These are phyloP conservation scores for Linurgus olivaceus DNA, from an alignment of 2,797 vertebrate genomes.

Conservation along the genomic window DNA sequence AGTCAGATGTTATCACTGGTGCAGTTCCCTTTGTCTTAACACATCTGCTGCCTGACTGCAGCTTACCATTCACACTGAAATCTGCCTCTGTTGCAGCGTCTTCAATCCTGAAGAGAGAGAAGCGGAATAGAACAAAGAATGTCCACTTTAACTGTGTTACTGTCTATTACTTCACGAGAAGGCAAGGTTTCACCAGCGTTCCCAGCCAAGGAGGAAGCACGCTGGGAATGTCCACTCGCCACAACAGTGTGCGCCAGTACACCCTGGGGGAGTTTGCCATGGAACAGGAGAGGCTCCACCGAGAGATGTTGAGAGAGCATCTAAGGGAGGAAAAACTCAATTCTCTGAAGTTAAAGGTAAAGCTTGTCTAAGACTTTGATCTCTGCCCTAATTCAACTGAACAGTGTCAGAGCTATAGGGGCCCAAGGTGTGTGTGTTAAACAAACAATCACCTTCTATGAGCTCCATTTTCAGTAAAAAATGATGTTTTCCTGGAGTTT, in stretches of 20 bases:
- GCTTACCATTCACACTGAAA: not conserved
- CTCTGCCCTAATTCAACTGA: not conserved
- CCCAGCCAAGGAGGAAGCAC: constrained; percentile 99
- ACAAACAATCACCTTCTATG: not conserved
- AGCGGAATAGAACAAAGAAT: constrained; percentile 91
- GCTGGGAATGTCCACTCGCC: constrained; percentile 95
- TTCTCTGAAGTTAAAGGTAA: constrained; percentile 93
- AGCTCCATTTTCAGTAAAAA: not conserved
- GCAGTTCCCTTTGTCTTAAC: not conserved
- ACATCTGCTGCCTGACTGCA: not conserved
- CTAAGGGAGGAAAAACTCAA: constrained; percentile 97
- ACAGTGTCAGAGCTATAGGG: not conserved
- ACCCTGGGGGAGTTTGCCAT: constrained; percentile 94
- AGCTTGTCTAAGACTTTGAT: not conserved
- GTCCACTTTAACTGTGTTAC: constrained; percentile 98
- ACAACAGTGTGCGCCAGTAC: constrained; percentile 93
- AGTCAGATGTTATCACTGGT: not conserved
- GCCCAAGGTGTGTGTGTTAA: not conserved
- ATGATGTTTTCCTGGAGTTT: not conserved
- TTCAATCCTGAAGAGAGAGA: constrained; percentile 95
- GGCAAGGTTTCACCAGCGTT: constrained; percentile 98
- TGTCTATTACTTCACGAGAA: constrained; percentile 95
- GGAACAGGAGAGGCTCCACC: constrained; percentile 93
- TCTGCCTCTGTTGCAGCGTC: constrained; percentile 80
- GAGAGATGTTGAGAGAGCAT: constrained; percentile 94